Conservation (phyloP, 2,113 vertebrate genomes). For the Uria lomvia region DNA sequence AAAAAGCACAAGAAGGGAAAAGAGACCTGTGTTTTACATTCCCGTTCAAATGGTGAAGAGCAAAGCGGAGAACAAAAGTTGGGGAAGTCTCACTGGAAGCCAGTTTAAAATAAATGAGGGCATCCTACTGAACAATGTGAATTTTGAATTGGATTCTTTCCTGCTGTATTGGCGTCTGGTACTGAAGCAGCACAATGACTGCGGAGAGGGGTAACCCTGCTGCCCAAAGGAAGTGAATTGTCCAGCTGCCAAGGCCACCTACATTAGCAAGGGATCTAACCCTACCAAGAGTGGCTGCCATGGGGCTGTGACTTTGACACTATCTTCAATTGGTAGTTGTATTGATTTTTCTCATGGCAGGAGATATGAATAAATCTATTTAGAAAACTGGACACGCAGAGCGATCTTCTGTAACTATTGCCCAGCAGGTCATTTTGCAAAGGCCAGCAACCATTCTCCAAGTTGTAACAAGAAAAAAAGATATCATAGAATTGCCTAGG, state of each 20-base stretch:
- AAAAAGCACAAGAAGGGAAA: background rate
- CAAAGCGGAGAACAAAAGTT: background rate
- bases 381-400: background rate
- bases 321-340: background rate
- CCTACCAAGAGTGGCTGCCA: background rate
- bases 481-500: background rate
- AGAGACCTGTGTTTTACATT: background rate
- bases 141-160: background rate
- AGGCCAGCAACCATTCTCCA: background rate
- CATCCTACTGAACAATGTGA: background rate
- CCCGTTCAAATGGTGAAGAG: rapidly evolving
- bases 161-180: background rate
- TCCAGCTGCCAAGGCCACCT: background rate
- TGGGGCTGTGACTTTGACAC: background rate
- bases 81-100: background rate
- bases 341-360: background rate
- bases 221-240: background rate
- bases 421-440: background rate
- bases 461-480: background rate
- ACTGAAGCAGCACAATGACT: rapidly evolving
- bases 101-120: background rate
- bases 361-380: background rate
- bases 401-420: background rate
- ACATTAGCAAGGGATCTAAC: background rate
- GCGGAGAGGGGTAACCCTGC: background rate